Evolutionary conservation across 2,113 vertebrate species (phyloP).

Genomic region (Cranoglanis bouderius): DNA sequence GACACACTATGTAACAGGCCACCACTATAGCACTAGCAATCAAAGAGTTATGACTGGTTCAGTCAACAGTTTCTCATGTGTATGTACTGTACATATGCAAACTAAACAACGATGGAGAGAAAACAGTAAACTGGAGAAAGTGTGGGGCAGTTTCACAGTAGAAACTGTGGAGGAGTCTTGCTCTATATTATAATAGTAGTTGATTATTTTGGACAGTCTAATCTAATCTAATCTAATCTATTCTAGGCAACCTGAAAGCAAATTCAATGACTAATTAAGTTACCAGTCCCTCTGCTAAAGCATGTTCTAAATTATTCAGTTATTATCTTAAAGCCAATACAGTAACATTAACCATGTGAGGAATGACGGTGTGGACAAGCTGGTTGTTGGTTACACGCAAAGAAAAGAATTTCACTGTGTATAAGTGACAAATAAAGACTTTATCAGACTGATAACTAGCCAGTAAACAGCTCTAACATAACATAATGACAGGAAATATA

Average conservation of each 20-base stretch:
- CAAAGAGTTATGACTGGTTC: not conserved
- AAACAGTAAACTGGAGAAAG: not conserved
- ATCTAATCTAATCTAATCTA: not conserved
- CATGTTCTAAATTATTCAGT: not conserved
- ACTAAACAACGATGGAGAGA: not conserved
- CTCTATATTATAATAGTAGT: not conserved
- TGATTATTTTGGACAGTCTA: not conserved
- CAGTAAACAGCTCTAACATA: conserved; percentile 23
- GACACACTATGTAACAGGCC: not conserved
- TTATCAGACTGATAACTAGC: conserved; percentile 11
- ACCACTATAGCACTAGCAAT: not conserved
- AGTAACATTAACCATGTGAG: not conserved
- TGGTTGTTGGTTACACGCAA: not conserved
- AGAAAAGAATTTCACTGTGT: not conserved
- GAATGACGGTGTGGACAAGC: not conserved
- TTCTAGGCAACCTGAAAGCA: not conserved
- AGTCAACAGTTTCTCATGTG: not conserved
- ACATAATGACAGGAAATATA: conserved; percentile 82
- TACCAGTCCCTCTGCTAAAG: not conserved
- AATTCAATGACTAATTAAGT: not conserved
- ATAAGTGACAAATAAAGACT: not conserved
- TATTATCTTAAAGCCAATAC: not conserved
- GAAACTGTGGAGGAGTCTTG: not conserved
- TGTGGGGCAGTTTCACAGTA: no score
- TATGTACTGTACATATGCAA: not conserved